phyloP scores from a whole-genome alignment of 2,888 invertebrate species.

The Hypomecis punctinalis region DNA sequence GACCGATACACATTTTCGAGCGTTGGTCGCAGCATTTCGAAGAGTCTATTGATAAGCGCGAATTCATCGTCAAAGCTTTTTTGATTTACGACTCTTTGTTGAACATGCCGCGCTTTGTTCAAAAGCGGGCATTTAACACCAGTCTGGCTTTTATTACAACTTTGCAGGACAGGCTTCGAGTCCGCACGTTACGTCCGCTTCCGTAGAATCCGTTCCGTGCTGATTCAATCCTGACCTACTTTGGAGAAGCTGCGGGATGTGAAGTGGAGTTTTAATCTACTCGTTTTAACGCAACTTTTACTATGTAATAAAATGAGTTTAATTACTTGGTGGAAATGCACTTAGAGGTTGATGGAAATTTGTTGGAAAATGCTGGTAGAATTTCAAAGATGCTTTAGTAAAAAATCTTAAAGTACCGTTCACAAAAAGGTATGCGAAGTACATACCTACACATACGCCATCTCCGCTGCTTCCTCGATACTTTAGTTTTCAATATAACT shows the following conservation, averaged over 20 bases:
- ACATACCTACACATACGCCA: too few species aligned
- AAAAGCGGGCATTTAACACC: conserved; percentile 42
- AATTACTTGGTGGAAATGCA: not conserved
- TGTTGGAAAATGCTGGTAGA: too few species aligned
- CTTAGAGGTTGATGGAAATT: too few species aligned
- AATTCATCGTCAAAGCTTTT: conserved; percentile 21
- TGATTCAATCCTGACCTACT: conserved; percentile 49
- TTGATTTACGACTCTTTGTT: conserved; percentile 37
- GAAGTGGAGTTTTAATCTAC: conserved; percentile 9
- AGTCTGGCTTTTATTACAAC: conserved; percentile 49
- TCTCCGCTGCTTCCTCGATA: not conserved
- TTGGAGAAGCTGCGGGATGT: conserved; percentile 27
- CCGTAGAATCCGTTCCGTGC: conserved; percentile 51
- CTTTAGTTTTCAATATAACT: not conserved
- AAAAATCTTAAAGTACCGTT: not conserved
- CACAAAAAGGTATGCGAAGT: not conserved
- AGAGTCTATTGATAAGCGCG: conserved; percentile 28
- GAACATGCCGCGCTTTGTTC: conserved; percentile 30
- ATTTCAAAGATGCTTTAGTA: too few species aligned
- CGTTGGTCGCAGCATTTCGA: not conserved
- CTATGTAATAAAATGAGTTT: not conserved
- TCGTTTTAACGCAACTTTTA: conserved; percentile 6
- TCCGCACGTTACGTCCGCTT: conserved; percentile 49
- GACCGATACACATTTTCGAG: conserved; percentile 4
- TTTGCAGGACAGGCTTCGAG: conserved; percentile 51